A percentile compares a stretch with the other conserved stretches of the same genome.
Evolutionary conservation across 2,797 vertebrate genomes (phyloP).

Genomic region (Borostomias antarcticus): DNA sequence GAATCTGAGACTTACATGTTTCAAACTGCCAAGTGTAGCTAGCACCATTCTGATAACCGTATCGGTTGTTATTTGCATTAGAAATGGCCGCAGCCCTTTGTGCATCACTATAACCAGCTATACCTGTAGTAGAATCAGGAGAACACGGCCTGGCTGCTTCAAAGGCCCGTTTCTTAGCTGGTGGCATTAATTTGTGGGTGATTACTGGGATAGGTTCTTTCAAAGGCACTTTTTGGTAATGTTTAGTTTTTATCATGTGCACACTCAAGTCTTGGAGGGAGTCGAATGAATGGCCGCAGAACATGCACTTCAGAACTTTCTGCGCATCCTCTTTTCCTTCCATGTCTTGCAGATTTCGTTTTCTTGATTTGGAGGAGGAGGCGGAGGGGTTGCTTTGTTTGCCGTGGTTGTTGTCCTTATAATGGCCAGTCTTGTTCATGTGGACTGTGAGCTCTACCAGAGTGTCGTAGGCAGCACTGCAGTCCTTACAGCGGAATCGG

Average conservation of each 20-base stretch:
- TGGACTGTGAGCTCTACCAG: slow-evolving; percentile 96
- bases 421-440: slow-evolving; percentile 98
- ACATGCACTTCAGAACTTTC: slow-evolving; percentile 98
- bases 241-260: slow-evolving; percentile 99
- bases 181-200: slow-evolving; percentile 91
- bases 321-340: slow-evolving; percentile 97
- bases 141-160: slow-evolving; percentile 93
- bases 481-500: slow-evolving; percentile 95
- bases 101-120: slow-evolving; percentile 83
- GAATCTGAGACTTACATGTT: slow-evolving; percentile 98
- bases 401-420: slow-evolving; percentile 96
- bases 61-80: slow-evolving; percentile 89
- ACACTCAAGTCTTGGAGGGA: slow-evolving; percentile 98
- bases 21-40: slow-evolving; percentile 99
- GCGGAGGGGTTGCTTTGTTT: slow-evolving; percentile 88
- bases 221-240: slow-evolving; percentile 99
- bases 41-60: slow-evolving; percentile 96
- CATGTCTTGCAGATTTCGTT: slow-evolving; percentile 94
- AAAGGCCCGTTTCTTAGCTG: slow-evolving; percentile 93
- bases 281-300: slow-evolving; percentile 98
- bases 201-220: slow-evolving; percentile 98
- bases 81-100: slow-evolving; percentile 81
- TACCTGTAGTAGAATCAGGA: slow-evolving; percentile 93
- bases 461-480: slow-evolving; percentile 96
- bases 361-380: slow-evolving; percentile 92